phyloP scores from a whole-genome alignment of 1,140 invertebrate genomes.

The Whitmania pigra region DNA sequence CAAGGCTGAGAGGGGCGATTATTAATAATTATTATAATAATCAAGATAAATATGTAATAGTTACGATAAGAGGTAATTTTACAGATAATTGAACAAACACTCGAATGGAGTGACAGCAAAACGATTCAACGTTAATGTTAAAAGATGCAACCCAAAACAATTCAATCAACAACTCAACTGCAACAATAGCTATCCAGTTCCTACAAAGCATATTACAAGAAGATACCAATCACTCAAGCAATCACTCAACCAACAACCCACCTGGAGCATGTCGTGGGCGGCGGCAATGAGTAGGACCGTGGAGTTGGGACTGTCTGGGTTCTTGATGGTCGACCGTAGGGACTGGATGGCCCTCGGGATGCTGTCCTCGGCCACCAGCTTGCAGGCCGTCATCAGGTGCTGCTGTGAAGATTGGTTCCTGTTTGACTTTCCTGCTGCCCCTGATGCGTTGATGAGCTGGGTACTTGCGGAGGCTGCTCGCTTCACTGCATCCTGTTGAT shows the following conservation, averaged over 20 bases:
- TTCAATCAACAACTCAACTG: too few species aligned
- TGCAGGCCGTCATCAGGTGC: conserved; percentile 61
- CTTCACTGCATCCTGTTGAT: conserved; percentile 55
- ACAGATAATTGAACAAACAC: too few species aligned
- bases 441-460: conserved; percentile 59
- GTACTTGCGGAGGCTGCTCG: conserved; percentile 75
- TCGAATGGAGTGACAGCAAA: too few species aligned
- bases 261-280: conserved; percentile 14
- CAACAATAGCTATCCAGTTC: too few species aligned
- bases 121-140: too few species aligned
- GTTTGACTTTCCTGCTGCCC: conserved; percentile 54
- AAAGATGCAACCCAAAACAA: too few species aligned
- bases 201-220: too few species aligned
- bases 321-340: conserved; percentile 58
- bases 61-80: too few species aligned
- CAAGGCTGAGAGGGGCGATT: conserved; percentile 44
- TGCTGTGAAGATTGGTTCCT: conserved; percentile 62
- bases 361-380: conserved; percentile 56
- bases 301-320: conserved; percentile 56
- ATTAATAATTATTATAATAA: background rate
- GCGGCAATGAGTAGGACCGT: conserved; percentile 6
- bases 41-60: too few species aligned
- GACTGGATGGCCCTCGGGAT: conserved; percentile 69
- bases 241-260: background rate
- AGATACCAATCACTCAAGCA: too few species aligned